Percentiles rank a stretch among this genome's conserved stretches.
These are phyloP conservation scores for Aporrectodea caliginosa DNA, from an alignment of 1,140 invertebrate genomes.

Conservation along the genomic window DNA sequence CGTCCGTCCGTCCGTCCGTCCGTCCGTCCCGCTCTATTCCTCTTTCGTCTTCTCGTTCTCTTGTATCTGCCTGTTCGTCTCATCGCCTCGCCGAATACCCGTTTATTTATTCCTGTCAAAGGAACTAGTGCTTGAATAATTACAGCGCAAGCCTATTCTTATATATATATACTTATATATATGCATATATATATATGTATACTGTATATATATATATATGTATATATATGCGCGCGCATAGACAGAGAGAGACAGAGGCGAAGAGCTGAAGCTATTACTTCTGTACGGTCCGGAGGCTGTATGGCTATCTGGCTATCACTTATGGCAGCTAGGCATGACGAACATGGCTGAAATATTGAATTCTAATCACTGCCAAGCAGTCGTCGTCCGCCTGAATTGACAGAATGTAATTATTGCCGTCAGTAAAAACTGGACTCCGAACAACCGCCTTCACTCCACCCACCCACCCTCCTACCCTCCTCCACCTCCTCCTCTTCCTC, in stretches of 20 bases:
- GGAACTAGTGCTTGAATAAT: neutral
- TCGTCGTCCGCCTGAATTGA: neutral
- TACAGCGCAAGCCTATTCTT: neutral
- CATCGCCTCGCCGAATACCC: neutral
- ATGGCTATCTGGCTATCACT: neutral
- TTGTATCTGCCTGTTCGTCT: too few species aligned
- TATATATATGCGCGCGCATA: neutral
- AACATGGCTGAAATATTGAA: conserved; percentile 3
- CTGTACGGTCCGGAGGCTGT: neutral
- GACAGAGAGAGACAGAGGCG: too few species aligned
- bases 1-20: neutral
- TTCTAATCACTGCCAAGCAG: conserved; percentile 2
- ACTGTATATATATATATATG: neutral
- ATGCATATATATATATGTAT: neutral
- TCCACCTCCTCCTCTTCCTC: neutral
- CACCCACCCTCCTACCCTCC: too few species aligned
- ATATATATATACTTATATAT: neutral
- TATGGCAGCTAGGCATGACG: neutral
- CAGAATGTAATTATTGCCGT: conserved; percentile 2
- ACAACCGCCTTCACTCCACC: neutral
- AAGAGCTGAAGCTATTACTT: neutral
- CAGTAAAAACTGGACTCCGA: neutral
- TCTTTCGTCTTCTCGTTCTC: neutral
- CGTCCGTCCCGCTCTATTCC: neutral
- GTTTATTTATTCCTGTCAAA: neutral